These are phyloP conservation scores for Drosophila varians DNA, from an alignment of 1,140 invertebrate genomes.

Conservation along the genomic window DNA sequence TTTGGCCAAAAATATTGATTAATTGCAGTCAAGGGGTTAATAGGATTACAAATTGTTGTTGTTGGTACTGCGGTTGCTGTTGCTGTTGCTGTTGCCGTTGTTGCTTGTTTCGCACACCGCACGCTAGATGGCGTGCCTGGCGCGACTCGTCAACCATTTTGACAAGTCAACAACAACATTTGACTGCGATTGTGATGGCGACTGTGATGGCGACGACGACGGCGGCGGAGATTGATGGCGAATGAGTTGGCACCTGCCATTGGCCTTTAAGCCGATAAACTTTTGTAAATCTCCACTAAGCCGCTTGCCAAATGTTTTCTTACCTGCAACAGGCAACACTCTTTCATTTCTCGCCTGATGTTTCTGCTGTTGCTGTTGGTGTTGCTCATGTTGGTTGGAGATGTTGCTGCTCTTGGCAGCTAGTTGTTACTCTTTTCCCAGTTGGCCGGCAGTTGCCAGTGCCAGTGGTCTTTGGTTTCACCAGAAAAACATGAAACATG, in stretches of 20 bases:
- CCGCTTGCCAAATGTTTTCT: slow-evolving; percentile 14
- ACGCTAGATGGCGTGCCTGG: slow-evolving; percentile 68
- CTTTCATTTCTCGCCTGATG: too few relatives aligned
- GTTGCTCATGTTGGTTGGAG: too few relatives aligned
- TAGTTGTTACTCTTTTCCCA: not conserved
- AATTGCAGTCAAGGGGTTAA: slow-evolving; percentile 74
- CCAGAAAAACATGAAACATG: not conserved
- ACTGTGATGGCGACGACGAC: slow-evolving; percentile 51
- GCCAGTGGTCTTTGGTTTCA: slow-evolving; percentile 1
- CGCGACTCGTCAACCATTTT: slow-evolving; percentile 59
- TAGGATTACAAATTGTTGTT: slow-evolving; percentile 62
- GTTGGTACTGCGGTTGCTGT: slow-evolving; percentile 10
- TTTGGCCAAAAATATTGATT: slow-evolving; percentile 59
- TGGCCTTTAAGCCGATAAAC: slow-evolving; percentile 42
- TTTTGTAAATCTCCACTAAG: slow-evolving; percentile 22
- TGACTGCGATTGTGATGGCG: slow-evolving; percentile 33
- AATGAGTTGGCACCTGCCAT: slow-evolving; percentile 56
- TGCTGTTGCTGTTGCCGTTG: not conserved
- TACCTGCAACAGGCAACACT: slow-evolving; percentile 11
- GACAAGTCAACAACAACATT: slow-evolving; percentile 59
- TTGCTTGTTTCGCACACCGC: slow-evolving; percentile 19
- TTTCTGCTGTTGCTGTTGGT: not conserved
- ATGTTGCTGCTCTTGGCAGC: not conserved
- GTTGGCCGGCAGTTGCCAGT: too few relatives aligned
- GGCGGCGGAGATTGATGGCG: slow-evolving; percentile 41